Percentiles rank a stretch among this genome's conserved stretches.
Evolutionary conservation across 2,888 invertebrate species (phyloP).

Genomic region (Proisotoma minuta): DNA sequence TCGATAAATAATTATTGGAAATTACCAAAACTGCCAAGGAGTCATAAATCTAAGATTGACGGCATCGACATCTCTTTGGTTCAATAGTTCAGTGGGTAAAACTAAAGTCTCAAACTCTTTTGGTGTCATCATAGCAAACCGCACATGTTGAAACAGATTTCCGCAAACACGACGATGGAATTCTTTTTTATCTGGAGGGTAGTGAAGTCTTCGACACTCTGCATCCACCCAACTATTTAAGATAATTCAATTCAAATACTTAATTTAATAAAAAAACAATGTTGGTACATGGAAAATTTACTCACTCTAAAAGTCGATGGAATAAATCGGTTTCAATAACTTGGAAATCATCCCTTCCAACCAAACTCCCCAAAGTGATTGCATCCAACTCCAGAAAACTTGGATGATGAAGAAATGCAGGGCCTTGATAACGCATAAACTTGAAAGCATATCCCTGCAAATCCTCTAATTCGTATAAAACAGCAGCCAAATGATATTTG

Average conservation of each 20-base stretch:
- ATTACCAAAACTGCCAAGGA: constrained; percentile 22
- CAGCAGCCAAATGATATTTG: constrained; percentile 13
- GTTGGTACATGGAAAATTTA: too few species aligned
- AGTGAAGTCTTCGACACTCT: constrained; percentile 22
- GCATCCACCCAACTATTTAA: constrained; percentile 21
- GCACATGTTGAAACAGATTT: constrained; percentile 23
- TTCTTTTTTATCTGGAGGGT: constrained; percentile 28
- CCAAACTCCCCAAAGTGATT: constrained; percentile 21
- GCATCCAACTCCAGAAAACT: constrained; percentile 27
- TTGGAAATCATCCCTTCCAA: constrained; percentile 24
- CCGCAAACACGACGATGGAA: constrained; percentile 27
- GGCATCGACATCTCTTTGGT: constrained; percentile 18
- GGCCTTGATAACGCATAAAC: constrained; percentile 23
- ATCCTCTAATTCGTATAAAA: constrained; percentile 22
- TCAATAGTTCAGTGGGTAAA: constrained; percentile 20
- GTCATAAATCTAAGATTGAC: constrained; percentile 17
- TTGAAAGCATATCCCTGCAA: constrained; percentile 15
- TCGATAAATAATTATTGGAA: background rate
- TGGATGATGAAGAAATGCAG: constrained; percentile 22
- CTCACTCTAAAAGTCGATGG: constrained; percentile 24
- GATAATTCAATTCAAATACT: too few species aligned
- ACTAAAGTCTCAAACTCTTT: constrained; percentile 23
- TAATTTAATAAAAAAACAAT: too few species aligned
- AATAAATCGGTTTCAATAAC: constrained; percentile 25
- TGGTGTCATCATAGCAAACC: constrained; percentile 28